Base-by-base conservation (phyloP, 2,797 vertebrate species). In the Thripadectes ignobilis region DNA sequence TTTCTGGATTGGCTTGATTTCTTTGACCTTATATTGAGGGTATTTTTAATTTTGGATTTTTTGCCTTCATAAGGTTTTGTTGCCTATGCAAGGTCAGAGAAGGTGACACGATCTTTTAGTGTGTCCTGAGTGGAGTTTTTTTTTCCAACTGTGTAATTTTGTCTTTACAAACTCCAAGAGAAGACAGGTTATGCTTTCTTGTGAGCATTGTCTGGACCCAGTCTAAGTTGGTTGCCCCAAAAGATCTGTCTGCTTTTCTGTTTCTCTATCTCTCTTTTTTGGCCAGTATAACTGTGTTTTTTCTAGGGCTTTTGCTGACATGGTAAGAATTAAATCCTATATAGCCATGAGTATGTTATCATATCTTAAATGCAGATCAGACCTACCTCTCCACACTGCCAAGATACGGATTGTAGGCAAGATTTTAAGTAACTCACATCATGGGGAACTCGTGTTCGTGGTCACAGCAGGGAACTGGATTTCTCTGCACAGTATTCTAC, bases 361-460 rank as follows among this genome's bases (percentile, higher is more conserved):
- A 16, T 77, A 49, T 87, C 68, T 74, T 85, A 87, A 91, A 87
- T 80, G 61, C n/a, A 58, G 71, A 82, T 55, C 89, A 95, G 92
- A 62, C 45, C 36, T 92, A 18, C 63, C 27, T 79, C 41, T 90
- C 32, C 1, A 3, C 36, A 14, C 62, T 87, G 57, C 90, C 90
- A 91, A 92, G 63, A 36, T 46, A 36, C 0, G 0, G 21, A 73
- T 84, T 93, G 67, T 57, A 83, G 78, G 30, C 74, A 52, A 43
- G n/a, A 21, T 82, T 88, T 84, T 62, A 66, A 86, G 38, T 38
- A 45, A 3, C 59, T 92, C 23, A 26, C 0, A 2, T 51, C 51
- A 21, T 12, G 16, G 61, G 18, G 58, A 88, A 6, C 62, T 66
- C 66, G 32, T 45, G 36, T 52, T 73, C 11, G 4, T 32, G 79